Evolutionary conservation across 2,888 invertebrate species (phyloP), one percentile per base, ranked within the genome.

Genomic region (Limnephilus lunatus): DNA sequence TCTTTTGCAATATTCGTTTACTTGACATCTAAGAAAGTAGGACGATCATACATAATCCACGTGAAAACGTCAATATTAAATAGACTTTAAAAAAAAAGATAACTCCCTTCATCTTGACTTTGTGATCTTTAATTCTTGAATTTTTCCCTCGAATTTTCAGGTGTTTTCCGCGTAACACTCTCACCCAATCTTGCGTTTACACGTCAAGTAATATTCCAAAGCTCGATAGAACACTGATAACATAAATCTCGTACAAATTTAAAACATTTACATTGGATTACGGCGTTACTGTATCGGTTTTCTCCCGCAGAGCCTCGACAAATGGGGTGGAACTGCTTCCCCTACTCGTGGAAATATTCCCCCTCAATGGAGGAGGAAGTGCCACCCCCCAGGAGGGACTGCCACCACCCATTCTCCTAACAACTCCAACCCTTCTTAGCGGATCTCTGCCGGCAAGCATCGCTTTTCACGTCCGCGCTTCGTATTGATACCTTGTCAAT

Each of bases 401-500:
- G 30, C 91, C 81, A 48, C 87, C 87, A 53, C 87, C 68, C 68
- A n/a, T 48, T 31, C 19, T 87, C 53, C 87, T 87, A 87, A 31
- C 87, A 87, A 53, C 89, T 81, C 25, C 81, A 32, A 25, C 89
- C 86, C 44, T 48, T 48, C 86, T 86, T 48, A 86, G 32, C 82
- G 25, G 44, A n/a, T 86, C 39, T 39, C 86, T 39, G 86, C 89
- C 44, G 44, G 44, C 86, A 86, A 86, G 44, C 86, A 48, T 48
- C 81, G 39, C 53, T 85, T 80, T n/a, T 35, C 91, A 25, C 83
- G 91, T 89, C 91, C 89, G 80, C 89, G 19, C 90, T 25, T 81
- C 48, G 92, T 92, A 91, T 92, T 92, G 92, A 92, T 92, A 91
- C 89, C 92, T 91, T 90, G 92, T 92, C 92, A 91, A 91, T 91